Base-by-base conservation (phyloP, 2,113 vertebrate genomes). In the Aegotheles bennettii region DNA sequence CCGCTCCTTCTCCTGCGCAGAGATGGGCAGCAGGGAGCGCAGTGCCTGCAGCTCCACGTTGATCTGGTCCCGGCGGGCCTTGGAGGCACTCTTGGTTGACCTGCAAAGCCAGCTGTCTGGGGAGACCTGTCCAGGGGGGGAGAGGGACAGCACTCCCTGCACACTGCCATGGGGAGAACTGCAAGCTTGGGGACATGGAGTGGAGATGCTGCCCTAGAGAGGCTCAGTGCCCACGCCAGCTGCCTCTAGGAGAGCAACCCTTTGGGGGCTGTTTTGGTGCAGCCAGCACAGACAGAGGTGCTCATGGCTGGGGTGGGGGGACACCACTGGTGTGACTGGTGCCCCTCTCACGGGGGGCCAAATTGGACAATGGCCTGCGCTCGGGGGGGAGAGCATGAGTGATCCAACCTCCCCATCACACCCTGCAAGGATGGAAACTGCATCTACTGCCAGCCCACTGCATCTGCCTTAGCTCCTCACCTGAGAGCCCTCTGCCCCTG, bases 31-130 rank as follows among this genome's bases (percentile, higher is more conserved):
- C 70, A 99, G 98, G 25, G 97, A 88, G 7, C 98, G 98, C 97
- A 99, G 97, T 0, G 86, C 98, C 93, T 98, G 97, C 95, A 99
- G 98, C 96, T 99, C 99, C 1, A 20, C 76, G 2, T 99, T 99
- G 93, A 99, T 99, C 90, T 98, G 98, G 95, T 99, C 99, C 31
- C 99, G 95, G 1, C 98, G 97, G 33, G 98, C 98, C 96, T 99
- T 99, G 33, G 99, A 99, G 6, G 99, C 99, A 8, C 98, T 98
- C 95, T 99, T 99, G 64, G 99, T 99, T 51, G 98, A 99, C 96
- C 99, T 99, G 98, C 90, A 96, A 94, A 93, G 78, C 60, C 93
- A 89, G 13, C 9, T 26, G 7, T 86, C 67, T n/a, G 16, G 48
- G n/a, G 40, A 82, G 7, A n/a, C 0, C 0, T 7, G 35, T 60